Evolutionary conservation across 2,888 invertebrate species (phyloP).

Genomic region (Pseudanteris insignis): DNA sequence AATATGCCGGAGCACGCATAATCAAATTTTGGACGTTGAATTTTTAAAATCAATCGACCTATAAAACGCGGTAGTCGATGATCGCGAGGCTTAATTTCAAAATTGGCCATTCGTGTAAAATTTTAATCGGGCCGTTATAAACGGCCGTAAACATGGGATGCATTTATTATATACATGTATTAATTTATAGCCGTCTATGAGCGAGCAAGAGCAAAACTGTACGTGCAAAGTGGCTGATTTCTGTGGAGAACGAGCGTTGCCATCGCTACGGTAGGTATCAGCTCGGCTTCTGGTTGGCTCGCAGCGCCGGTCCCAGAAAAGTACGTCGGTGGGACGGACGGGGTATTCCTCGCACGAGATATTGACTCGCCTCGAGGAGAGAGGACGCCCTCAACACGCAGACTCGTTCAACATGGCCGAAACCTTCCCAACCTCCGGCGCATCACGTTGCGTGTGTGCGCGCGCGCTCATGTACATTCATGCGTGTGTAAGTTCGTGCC

Average conservation of each 20-base stretch:
- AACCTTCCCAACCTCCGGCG: slow-evolving; percentile 42
- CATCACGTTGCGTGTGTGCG: slow-evolving; percentile 8
- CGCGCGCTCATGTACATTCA: background rate
- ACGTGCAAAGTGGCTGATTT: slow-evolving; percentile 41
- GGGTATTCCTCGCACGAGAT: slow-evolving; percentile 51
- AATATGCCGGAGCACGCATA: no score
- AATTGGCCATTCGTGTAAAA: slow-evolving; percentile 15
- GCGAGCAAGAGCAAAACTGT: slow-evolving; percentile 22
- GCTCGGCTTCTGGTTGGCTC: slow-evolving; percentile 62
- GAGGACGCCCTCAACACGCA: slow-evolving; percentile 57
- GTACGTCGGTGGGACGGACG: slow-evolving; percentile 23
- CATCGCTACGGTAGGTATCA: slow-evolving; percentile 65
- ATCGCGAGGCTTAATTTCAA: no score
- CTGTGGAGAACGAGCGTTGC: slow-evolving; percentile 57
- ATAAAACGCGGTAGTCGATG: no score
- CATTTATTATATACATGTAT: slow-evolving; percentile 41
- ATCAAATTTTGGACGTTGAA: no score
- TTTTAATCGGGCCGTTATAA: slow-evolving; percentile 33
- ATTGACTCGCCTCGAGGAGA: slow-evolving; percentile 57
- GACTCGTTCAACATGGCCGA: slow-evolving; percentile 63
- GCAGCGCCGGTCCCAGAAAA: slow-evolving; percentile 40
- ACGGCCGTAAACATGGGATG: slow-evolving; percentile 14
- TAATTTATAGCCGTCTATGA: slow-evolving; percentile 36
- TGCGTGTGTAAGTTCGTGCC: slow-evolving; percentile 2
- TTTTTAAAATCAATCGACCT: no score